These are phyloP conservation scores for Sitta carolinensis DNA, from an alignment of 2,797 vertebrate genomes.

Conservation along the genomic window DNA sequence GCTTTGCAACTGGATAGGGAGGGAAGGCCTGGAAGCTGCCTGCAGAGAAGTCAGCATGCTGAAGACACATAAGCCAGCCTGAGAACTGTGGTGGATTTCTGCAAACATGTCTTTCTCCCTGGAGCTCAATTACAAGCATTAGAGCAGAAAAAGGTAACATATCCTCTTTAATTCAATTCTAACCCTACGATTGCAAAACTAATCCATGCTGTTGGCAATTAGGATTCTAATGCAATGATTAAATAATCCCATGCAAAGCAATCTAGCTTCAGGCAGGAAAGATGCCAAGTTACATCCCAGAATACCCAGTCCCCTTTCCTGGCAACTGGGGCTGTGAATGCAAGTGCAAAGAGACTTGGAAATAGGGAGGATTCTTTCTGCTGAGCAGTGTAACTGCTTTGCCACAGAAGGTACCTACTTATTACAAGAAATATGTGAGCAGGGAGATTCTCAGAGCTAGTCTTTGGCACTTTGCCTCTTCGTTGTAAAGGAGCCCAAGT, in stretches of 20 bases:
- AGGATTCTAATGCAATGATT: conserved; percentile 43
- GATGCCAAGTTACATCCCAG: neutral
- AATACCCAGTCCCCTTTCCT: neutral
- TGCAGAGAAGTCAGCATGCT: neutral
- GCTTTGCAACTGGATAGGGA: neutral
- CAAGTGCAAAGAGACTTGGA: neutral
- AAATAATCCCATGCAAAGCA: conserved; percentile 53
- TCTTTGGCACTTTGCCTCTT: neutral
- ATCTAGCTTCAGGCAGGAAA: conserved; percentile 52
- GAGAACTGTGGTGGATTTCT: conserved; percentile 43
- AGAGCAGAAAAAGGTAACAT: conserved; percentile 3
- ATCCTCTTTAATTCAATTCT: conserved; percentile 36
- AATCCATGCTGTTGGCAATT: conserved; percentile 31
- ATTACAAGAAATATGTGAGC: neutral
- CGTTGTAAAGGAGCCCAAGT: neutral
- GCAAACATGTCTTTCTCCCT: neutral
- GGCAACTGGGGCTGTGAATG: neutral
- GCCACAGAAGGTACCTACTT: neutral
- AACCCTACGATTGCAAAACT: conserved; percentile 8
- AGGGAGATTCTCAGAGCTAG: neutral
- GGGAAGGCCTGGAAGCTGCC: neutral
- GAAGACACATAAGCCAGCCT: neutral
- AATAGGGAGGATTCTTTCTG: neutral
- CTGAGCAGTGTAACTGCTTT: neutral
- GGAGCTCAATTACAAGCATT: conserved; percentile 10